phyloP scores from a whole-genome alignment of 2,113 vertebrate genomes.

The Panthera uncia region DNA sequence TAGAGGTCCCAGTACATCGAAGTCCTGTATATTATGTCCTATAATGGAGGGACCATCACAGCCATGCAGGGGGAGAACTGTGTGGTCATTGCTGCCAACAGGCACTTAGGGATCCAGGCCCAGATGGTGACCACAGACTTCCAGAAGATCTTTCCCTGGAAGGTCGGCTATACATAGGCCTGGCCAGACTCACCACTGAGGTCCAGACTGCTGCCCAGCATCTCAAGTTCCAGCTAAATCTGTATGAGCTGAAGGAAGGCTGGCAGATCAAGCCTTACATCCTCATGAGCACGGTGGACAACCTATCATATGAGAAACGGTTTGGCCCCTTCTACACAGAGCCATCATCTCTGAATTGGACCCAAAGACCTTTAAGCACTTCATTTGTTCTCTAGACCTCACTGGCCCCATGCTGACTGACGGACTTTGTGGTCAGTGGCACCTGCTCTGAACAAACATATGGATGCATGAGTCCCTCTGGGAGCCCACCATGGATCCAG shows the following conservation, averaged over 20 bases:
- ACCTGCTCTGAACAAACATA: conserved; percentile 98
- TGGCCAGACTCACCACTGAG: conserved; percentile 95
- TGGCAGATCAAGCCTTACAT: conserved; percentile 97
- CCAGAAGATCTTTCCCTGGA: conserved; percentile 98
- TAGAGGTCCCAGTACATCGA: background rate
- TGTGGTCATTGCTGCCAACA: conserved; percentile 94
- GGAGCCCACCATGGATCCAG: conserved; percentile 95
- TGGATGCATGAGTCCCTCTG: conserved; percentile 97
- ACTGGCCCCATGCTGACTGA: conserved; percentile 97
- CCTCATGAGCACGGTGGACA: conserved; percentile 99
- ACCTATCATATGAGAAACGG: conserved; percentile 94
- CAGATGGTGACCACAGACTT: conserved; percentile 97
- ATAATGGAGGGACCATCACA: conserved; percentile 98
- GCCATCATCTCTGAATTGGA: conserved; percentile 95
- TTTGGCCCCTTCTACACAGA: conserved; percentile 98
- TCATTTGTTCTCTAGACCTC: conserved; percentile 96
- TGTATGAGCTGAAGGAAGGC: conserved; percentile 97
- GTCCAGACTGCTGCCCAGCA: conserved; percentile 97
- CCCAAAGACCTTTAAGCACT: conserved; percentile 92
- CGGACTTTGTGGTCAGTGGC: conserved; percentile 96
- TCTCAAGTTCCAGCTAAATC: conserved; percentile 95
- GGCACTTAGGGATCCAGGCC: conserved; percentile 94
- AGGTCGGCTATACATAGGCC: conserved; percentile 91
- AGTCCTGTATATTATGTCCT: conserved; percentile 94
- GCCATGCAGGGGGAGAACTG: conserved; percentile 96